phyloP scores from a whole-genome alignment of 2,797 vertebrate species.

The Oceanodroma leucorhoa region DNA sequence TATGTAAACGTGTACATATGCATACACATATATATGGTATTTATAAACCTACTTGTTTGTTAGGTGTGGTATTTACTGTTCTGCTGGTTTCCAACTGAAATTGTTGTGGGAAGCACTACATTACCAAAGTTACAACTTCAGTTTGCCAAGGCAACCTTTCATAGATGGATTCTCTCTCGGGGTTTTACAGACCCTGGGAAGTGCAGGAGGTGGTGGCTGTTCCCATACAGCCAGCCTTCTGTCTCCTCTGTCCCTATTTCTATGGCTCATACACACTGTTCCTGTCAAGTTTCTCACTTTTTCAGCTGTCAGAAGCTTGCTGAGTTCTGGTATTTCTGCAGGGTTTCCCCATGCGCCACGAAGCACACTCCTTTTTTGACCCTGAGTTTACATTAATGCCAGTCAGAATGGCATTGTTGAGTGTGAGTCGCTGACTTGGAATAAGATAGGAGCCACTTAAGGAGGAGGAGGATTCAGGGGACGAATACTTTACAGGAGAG shows the following conservation, averaged over 20 bases:
- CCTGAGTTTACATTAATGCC: background rate
- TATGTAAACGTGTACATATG: background rate
- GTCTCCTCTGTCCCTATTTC: background rate
- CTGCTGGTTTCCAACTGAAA: background rate
- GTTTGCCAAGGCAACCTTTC: background rate
- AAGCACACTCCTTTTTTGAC: background rate
- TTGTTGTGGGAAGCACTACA: background rate
- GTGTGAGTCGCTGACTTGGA: background rate
- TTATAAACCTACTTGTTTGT: background rate
- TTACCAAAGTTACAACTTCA: background rate
- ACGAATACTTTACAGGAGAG: background rate
- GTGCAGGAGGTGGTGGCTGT: background rate
- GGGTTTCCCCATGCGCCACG: background rate
- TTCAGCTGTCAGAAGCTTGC: background rate
- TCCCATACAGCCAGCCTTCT: background rate
- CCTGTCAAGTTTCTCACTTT: background rate
- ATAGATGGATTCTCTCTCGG: background rate
- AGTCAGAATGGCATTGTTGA: background rate
- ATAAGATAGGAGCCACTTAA: background rate
- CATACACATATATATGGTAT: background rate
- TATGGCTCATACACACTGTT: background rate
- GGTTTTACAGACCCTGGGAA: background rate
- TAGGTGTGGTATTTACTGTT: background rate
- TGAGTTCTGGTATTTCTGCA: background rate
- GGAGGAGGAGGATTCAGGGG: background rate